These are phyloP conservation scores for Mormyrus proboscirostris DNA, from an alignment of 2,797 vertebrate species.

Conservation along the genomic window DNA sequence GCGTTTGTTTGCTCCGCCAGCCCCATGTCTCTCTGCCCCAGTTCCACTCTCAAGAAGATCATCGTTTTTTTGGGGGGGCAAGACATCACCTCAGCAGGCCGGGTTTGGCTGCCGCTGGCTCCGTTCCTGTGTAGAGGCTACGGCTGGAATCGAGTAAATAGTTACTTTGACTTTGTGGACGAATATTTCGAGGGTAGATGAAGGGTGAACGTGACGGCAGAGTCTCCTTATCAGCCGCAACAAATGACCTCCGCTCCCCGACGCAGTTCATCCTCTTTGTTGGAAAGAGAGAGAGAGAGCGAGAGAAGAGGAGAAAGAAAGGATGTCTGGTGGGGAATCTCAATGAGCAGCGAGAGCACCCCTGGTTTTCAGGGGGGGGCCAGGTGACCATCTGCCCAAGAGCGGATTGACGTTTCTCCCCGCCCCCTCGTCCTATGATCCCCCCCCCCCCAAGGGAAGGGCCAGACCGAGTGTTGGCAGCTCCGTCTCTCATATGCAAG, in stretches of 20 bases:
- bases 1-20: not conserved
- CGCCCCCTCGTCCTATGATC: not conserved
- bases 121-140: not conserved
- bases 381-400: slow-evolving; percentile 42
- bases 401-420: slow-evolving; percentile 17
- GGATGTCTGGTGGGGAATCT: slow-evolving; percentile 27
- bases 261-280: slow-evolving; percentile 28
- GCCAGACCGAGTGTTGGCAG: not conserved
- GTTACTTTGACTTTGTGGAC: slow-evolving; percentile 29
- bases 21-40: too few relatives aligned
- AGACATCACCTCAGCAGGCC: not conserved
- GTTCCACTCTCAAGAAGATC: not conserved
- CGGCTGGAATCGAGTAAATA: slow-evolving; percentile 35
- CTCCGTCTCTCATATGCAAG: not conserved
- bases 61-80: not conserved
- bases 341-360: slow-evolving; percentile 34
- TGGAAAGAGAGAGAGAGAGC: not conserved
- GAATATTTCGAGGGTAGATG: slow-evolving; percentile 36
- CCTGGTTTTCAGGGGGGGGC: slow-evolving; percentile 26
- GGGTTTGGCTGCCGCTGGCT: not conserved
- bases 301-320: not conserved
- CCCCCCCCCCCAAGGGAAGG: not conserved
- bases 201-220: slow-evolving; percentile 54
- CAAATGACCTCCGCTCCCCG: slow-evolving; percentile 61
- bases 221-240: slow-evolving; percentile 44